Evolutionary conservation across 2,113 vertebrate species (phyloP), one percentile per base, ranked within the genome.

Genomic region (Gopherus flavomarginatus): DNA sequence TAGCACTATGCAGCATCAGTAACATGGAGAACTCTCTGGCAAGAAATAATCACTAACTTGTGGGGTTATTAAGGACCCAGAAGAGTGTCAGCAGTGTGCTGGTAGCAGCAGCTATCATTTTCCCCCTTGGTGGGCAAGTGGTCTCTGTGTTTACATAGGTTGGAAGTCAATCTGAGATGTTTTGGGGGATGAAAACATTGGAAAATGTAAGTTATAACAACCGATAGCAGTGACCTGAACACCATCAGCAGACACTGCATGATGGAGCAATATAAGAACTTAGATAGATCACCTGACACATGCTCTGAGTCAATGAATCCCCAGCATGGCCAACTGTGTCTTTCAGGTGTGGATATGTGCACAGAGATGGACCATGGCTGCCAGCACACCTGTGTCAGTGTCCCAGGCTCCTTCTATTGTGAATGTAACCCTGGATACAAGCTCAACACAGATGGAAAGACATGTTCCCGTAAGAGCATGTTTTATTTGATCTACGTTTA

Each of bases 341-440:
- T 97, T 95, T 22, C 93, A 99, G 99, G 98, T 50, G 93, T 98
- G 87, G 98, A 99, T 93, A 97, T 98, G 96, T 99, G 99, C 53
- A 3, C 98, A 94, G 98, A 99, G 93, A 97, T 96, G 38, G 97
- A 98, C 22, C 99, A 99, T 0, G 98, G 99, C 96, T 99, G 99
- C 95, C 98, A 99, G 95, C 99, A 99, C 92, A 98, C 98, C 92
- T 99, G 99, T 49, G 80, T 99, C 95, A 99, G 98, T 44, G 97
- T 98, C 31, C 98, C 98, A 0, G 98, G 98, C 78, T 99, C 99
- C 6, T 99, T 98, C 98, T 98, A 98, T 94, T 99, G 99, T 7
- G 97, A 98, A 59, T 99, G 99, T 96, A 98, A 99, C 96, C 98
- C 98, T 0, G 99, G 99, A 52, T 99, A 99, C 98, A 98, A 95